Evolutionary conservation across 2,888 invertebrate genomes (phyloP), one percentile per base, ranked within the genome.

Genomic region (Xestia sexstrigata): DNA sequence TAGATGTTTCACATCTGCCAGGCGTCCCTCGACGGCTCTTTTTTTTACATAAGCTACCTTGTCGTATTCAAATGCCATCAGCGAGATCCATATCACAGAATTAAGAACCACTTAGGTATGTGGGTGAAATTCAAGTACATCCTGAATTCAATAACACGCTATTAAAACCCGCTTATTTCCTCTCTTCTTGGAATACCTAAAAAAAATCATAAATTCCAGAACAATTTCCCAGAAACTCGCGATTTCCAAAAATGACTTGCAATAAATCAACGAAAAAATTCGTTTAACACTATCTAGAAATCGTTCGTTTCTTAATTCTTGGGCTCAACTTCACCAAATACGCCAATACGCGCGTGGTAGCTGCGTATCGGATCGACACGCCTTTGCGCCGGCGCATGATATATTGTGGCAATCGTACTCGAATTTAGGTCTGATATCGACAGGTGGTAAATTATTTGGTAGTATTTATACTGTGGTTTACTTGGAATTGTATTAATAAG

Each of bases 321-420:
- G 88, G 88, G 88, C 88, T 87, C 81, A 90, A 90, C 89, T 89
- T 87, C 87, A 89, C 91, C 92, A 91, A 94, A 93, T 92, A 92
- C 90, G 92, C 87, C 86, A 93, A 93, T 92, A 92, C 91, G 91
- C 87, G 85, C 89, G 84, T 89, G 90, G 92, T 90, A 92, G 93
- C 90, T 58, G 74, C 84, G 76, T 92, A 93, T 93, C 93, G 30
- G 83, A 93, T 92, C 92, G 89, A 79, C 88, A 93, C 95, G 94
- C 95, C 94, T 89, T 87, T 71, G 65, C 78, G 76, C 68, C 65
- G 47, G 42, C 81, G 74, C 63, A 55, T 86, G 78, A 87, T 84
- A 83, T 88, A 89, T 88, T 78, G 79, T 74, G 35, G 82, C 81
- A 74, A 84, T 80, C 78, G 66, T 47, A 77, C 70, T 81, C 70